Base-by-base conservation (phyloP, 2,113 vertebrate genomes). In the Nycticebus coucang region DNA sequence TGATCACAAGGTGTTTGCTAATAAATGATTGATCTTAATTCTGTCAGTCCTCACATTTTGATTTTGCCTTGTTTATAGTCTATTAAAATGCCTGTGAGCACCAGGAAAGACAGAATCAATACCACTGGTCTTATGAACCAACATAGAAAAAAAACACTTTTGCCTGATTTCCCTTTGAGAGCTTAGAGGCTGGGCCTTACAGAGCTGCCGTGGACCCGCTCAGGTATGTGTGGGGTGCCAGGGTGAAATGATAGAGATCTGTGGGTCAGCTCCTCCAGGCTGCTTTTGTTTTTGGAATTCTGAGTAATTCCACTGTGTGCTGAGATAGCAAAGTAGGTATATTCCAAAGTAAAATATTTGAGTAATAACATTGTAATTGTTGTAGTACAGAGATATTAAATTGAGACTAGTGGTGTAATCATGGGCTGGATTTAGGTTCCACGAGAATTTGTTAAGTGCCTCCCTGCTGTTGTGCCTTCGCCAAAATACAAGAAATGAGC, bases 311-410 rank as follows among this genome's bases (percentile, higher is more conserved):
- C 41, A 41, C 5, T 41, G 41, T 41, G 41, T 41, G 41, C 41
- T 41, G 41, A 41, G 41, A 41, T 41, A 41, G 41, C 41, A 41
- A 41, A 41, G 41, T 41, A 41, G 41, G 41, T 41, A 41, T 41
- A 41, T 41, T 41, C 41, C 41, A 41, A 41, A 41, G 41, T 41
- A 41, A 41, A 41, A 41, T 41, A 41, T 41, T 41, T 41, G 41
- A 41, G 41, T 41, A 41, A 5, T 3, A 4, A 3, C 41, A 28
- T 35, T 69, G 9, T 7, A 30, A 35, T 72, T 1, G 0, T 9
- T 2, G 4, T 41, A 41, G 45, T 30, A 62, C 28, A 35, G 75
- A 71, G 30, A 26, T 60, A 26, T 85, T 64, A 30, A 45, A 30
- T 33, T n/a, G 14, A 21, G 35, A 4, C n/a, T 21, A 21, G 3